Conservation (phyloP, 2,888 invertebrate species). For the Candidula unifasciata region DNA sequence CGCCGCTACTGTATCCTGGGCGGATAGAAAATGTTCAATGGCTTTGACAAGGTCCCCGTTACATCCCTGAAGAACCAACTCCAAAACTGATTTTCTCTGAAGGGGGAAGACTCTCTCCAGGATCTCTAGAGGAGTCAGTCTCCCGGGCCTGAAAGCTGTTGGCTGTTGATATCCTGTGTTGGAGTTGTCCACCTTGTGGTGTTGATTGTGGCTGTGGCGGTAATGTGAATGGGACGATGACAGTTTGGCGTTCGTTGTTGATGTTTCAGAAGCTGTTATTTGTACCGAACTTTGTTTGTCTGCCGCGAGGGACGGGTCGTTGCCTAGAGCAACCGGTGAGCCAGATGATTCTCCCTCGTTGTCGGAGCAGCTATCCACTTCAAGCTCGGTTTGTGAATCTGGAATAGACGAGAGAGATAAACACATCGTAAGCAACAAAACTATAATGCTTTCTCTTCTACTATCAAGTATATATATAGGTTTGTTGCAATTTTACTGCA, state of each 20-base stretch:
- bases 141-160: constrained; percentile 74
- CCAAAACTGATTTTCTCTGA: constrained; percentile 91
- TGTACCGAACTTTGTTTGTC: neutral
- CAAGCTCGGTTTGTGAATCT: constrained; percentile 49
- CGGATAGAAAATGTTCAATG: constrained; percentile 87
- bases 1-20: constrained; percentile 74
- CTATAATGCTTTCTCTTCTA: too few species aligned
- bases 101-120: constrained; percentile 90
- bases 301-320: neutral
- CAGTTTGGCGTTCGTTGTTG: neutral
- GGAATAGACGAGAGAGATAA: neutral
- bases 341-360: constrained; percentile 46
- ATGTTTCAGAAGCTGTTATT: neutral
- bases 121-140: constrained; percentile 85
- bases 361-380: constrained; percentile 54
- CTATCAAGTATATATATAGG: too few species aligned
- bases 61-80: constrained; percentile 93
- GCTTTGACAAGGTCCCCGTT: constrained; percentile 93
- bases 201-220: constrained; percentile 6
- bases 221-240: neutral
- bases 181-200: neutral
- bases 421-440: too few species aligned
- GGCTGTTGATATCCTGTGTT: constrained; percentile 55
- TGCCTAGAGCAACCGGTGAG: neutral
- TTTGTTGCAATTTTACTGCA: too few species aligned